These are phyloP conservation scores for Lutraria lutraria DNA, from an alignment of 2,888 invertebrate genomes.

Conservation along the genomic window DNA sequence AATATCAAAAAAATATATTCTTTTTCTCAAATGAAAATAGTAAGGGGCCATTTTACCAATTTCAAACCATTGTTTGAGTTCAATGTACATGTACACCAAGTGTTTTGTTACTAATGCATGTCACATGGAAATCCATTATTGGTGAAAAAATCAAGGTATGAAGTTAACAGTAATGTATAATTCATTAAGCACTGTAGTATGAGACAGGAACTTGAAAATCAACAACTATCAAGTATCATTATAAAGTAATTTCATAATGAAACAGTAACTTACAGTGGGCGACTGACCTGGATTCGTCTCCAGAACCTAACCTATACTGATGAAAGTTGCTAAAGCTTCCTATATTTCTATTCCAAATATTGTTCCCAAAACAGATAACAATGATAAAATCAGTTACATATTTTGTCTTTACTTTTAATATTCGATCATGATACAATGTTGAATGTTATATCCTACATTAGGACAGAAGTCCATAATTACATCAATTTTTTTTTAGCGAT, in stretches of 20 bases:
- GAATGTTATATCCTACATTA: too few species aligned
- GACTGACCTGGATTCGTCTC: slow-evolving; percentile 33
- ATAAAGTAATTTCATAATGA: slow-evolving; percentile 35
- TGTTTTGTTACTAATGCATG: not conserved
- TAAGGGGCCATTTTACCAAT: not conserved
- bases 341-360: not conserved
- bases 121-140: slow-evolving; percentile 46
- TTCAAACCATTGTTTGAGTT: not conserved
- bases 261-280: slow-evolving; percentile 39
- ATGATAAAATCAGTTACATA: not conserved
- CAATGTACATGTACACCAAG: not conserved
- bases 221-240: slow-evolving; percentile 15
- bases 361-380: not conserved
- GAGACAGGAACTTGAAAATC: slow-evolving; percentile 17
- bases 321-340: not conserved
- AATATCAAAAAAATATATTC: not conserved
- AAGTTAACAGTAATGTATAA: not conserved
- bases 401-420: not conserved
- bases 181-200: not conserved
- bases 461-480: too few species aligned
- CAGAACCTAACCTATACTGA: slow-evolving; percentile 40
- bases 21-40: not conserved
- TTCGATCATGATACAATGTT: too few species aligned
- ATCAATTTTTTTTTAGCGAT: too few species aligned
- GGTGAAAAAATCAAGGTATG: not conserved